These are phyloP conservation scores for Psittacula echo DNA, from an alignment of 2,797 vertebrate genomes.

Conservation along the genomic window DNA sequence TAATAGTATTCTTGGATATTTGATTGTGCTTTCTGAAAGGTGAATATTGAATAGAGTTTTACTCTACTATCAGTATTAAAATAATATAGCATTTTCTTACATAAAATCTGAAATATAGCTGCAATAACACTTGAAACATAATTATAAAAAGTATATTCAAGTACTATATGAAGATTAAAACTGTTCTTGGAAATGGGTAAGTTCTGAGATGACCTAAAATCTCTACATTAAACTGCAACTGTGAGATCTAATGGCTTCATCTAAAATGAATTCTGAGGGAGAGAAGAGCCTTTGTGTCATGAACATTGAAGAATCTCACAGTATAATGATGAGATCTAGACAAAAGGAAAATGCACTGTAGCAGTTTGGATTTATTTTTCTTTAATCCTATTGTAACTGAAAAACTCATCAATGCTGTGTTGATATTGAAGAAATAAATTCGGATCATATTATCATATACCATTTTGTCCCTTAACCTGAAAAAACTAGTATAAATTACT, in stretches of 20 bases:
- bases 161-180: conserved; percentile 52
- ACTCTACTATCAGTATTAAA: conserved; percentile 40
- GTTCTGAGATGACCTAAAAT: conserved; percentile 57
- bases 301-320: not conserved
- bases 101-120: conserved; percentile 60
- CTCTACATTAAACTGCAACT: conserved; percentile 33
- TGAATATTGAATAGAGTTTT: conserved; percentile 67
- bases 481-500: not conserved
- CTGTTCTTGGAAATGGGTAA: conserved; percentile 47
- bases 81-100: conserved; percentile 62
- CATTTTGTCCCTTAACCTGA: not conserved
- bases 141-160: conserved; percentile 55
- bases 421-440: not conserved
- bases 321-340: not conserved
- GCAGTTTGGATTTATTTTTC: not conserved
- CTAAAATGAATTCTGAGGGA: conserved; percentile 46
- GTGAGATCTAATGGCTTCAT: conserved; percentile 44
- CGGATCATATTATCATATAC: not conserved
- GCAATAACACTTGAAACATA: conserved; percentile 61
- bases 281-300: conserved; percentile 6
- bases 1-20: conserved; percentile 62
- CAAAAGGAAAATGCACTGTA: not conserved
- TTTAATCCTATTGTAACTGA: not conserved
- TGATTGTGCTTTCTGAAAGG: conserved; percentile 59
- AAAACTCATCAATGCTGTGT: not conserved